Evolutionary conservation across 2,113 vertebrate genomes (phyloP), one percentile per base, ranked within the genome.

Genomic region (Tangachromis dhanisi): DNA sequence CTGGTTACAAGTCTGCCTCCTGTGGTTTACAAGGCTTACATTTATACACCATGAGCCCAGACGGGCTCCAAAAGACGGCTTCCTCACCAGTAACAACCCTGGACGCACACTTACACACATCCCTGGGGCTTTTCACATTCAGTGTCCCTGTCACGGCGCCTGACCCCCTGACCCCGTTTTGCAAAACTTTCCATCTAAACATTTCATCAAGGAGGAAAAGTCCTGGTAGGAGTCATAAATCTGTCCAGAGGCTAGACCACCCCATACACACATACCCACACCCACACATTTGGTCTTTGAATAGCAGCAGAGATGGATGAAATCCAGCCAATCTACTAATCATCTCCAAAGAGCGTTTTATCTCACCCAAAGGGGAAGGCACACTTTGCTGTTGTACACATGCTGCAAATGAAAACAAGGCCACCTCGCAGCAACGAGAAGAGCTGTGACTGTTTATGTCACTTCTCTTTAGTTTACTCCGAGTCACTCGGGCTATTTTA

Each of bases 121-220:
- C 80, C 90, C 49, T 5, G 81, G 73, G 87, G 84, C 66, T 91
- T 91, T 93, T 93, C 87, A 91, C 68, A 84, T 86, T 78, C 85
- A n/a, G 83, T 83, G 14, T 81, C 45, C 76, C 91, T 86, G 80
- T 93, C 93, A 86, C 21, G 10, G 88, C 55, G 86, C 81, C 54
- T 84, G 92, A 96, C 92, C 93, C 90, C 80, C 14, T 9, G 89
- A 95, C 95, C 95, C 92, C 84, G 92, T 95, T 94, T 92, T 95
- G 85, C 91, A 88, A 94, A 92, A 94, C 45, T 35, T 84, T 91
- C 79, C 35, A n/a, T 89, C 92, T 92, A 95, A 96, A 96, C 92
- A 95, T 96, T 96, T 95, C 90, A 95, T 95, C 95, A 94, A 91
- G 80, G 54, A 92, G 92, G 87, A 91, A 83, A 85, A 91, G 93